Conservation (phyloP, 2,888 invertebrate species). For the Yponomeuta plumbellus region DNA sequence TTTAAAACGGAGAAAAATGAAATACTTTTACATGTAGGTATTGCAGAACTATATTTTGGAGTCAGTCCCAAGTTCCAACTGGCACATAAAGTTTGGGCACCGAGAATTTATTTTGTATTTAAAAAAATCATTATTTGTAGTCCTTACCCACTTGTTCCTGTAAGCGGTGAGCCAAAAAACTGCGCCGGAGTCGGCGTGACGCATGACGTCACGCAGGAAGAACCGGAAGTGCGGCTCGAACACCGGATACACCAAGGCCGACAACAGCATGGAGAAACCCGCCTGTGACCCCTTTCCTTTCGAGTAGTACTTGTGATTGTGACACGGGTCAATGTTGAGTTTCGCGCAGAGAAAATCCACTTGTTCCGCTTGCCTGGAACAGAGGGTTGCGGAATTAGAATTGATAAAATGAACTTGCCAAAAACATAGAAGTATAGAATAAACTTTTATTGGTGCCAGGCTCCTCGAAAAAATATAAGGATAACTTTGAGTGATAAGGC, state of each 20-base stretch:
- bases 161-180: slow-evolving; percentile 59
- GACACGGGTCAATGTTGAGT: slow-evolving; percentile 47
- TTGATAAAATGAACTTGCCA: background rate
- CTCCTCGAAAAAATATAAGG: background rate
- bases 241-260: slow-evolving; percentile 68
- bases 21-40: too few species aligned
- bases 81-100: too few species aligned
- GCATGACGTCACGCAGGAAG: slow-evolving; percentile 79
- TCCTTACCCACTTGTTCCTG: slow-evolving; percentile 57
- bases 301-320: slow-evolving; percentile 51
- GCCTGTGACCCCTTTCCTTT: slow-evolving; percentile 31
- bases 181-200: slow-evolving; percentile 62
- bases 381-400: background rate
- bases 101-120: too few species aligned
- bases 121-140: too few species aligned
- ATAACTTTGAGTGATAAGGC: background rate
- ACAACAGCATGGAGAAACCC: slow-evolving; percentile 44
- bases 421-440: background rate
- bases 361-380: slow-evolving; percentile 48
- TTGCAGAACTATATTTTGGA: too few species aligned
- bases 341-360: slow-evolving; percentile 47
- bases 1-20: too few species aligned
- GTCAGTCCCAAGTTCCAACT: too few species aligned
- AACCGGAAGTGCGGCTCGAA: slow-evolving; percentile 75
- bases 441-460: background rate